Percentiles rank a stretch among this genome's conserved stretches.
These are phyloP conservation scores for Physocephala rufipes DNA, from an alignment of 2,888 invertebrate genomes.

Conservation along the genomic window DNA sequence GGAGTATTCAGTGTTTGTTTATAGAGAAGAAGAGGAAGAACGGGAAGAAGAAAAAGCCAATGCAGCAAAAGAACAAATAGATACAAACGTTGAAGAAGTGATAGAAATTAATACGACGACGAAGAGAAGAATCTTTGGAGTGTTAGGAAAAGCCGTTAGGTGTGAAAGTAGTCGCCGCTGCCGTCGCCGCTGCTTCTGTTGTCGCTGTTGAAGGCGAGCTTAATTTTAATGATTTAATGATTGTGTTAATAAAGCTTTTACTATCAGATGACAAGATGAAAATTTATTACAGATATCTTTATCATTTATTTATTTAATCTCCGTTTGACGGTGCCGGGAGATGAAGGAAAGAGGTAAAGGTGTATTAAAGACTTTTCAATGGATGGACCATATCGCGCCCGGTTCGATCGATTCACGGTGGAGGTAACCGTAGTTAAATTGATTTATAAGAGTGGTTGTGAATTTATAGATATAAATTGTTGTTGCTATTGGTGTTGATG, in stretches of 20 bases:
- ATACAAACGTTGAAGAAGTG: not conserved
- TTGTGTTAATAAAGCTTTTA: slow-evolving; percentile 8
- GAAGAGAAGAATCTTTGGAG: not conserved
- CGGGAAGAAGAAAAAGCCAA: not conserved
- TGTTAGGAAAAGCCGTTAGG: not conserved
- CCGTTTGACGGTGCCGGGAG: no score
- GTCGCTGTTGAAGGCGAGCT: no score
- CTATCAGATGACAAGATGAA: slow-evolving; percentile 15
- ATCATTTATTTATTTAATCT: not conserved
- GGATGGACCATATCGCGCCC: no score
- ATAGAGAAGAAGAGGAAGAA: not conserved
- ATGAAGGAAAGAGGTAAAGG: no score
- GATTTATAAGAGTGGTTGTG: no score
- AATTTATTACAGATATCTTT: not conserved
- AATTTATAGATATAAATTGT: no score
- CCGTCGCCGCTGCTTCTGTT: no score
- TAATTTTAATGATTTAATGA: not conserved
- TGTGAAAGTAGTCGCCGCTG: slow-evolving; percentile 6
- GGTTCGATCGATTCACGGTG: no score
- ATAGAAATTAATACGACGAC: not conserved
- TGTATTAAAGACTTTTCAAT: no score
- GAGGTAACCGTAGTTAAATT: no score
- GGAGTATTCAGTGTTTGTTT: no score
- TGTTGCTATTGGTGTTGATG: no score
- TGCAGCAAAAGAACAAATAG: not conserved